These are phyloP conservation scores for Tigriopus japonicus DNA, from an alignment of 1,140 invertebrate species.

Conservation along the genomic window DNA sequence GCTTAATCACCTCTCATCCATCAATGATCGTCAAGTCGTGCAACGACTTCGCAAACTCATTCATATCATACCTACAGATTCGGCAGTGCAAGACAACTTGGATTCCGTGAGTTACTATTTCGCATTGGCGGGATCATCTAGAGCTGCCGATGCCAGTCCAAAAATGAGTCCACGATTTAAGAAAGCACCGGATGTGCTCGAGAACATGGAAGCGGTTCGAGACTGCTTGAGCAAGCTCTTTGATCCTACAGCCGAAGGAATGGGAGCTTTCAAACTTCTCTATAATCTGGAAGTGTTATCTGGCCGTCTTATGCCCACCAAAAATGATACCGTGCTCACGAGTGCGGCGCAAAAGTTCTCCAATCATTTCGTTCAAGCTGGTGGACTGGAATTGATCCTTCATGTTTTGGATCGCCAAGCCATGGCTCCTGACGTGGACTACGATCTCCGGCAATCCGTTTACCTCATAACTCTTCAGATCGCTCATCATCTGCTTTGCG, in stretches of 20 bases:
- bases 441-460: slow-evolving; percentile 30
- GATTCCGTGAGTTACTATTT: slow-evolving; percentile 23
- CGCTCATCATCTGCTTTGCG: slow-evolving; percentile 22
- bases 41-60: slow-evolving; percentile 28
- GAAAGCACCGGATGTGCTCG: slow-evolving; percentile 19
- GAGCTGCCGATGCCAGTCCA: slow-evolving; percentile 16
- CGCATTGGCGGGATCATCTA: slow-evolving; percentile 15
- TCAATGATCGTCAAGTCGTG: slow-evolving; percentile 26
- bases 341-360: slow-evolving; percentile 26
- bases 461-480: slow-evolving; percentile 32
- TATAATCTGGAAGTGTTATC: slow-evolving; percentile 35
- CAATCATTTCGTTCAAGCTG: slow-evolving; percentile 29
- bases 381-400: slow-evolving; percentile 28
- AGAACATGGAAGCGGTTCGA: slow-evolving; percentile 18
- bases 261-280: slow-evolving; percentile 31
- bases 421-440: slow-evolving; percentile 29
- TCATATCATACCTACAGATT: slow-evolving; percentile 33
- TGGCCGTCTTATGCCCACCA: slow-evolving; percentile 31
- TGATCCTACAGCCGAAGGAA: slow-evolving; percentile 25
- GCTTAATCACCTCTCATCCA: slow-evolving; percentile 31
- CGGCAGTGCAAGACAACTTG: slow-evolving; percentile 27
- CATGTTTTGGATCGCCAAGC: slow-evolving; percentile 30
- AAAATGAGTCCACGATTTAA: slow-evolving; percentile 24
- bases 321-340: slow-evolving; percentile 21
- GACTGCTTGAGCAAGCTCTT: slow-evolving; percentile 27